These are phyloP conservation scores for Tachysurus vachellii DNA, from an alignment of 2,113 vertebrate species.

Conservation along the genomic window DNA sequence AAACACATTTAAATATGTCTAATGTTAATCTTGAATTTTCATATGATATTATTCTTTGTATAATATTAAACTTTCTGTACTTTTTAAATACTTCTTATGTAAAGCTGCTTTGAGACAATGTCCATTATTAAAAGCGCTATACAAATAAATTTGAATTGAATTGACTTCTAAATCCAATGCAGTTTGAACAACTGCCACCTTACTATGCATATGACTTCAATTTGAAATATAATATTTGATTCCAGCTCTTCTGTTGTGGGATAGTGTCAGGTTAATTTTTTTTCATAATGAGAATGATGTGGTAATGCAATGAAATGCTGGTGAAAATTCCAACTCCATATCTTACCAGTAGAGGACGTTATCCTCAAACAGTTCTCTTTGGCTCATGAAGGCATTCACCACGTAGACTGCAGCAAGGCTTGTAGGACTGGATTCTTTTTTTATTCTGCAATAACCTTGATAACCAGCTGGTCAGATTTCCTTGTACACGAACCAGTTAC, in stretches of 20 bases:
- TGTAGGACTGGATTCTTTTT: neutral
- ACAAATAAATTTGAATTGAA: too few relatives aligned
- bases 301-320: neutral
- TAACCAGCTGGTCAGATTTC: neutral
- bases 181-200: neutral
- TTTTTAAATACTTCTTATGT: too few relatives aligned
- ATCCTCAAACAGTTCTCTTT: slow-evolving; percentile 37
- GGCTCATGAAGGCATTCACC: neutral
- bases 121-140: too few relatives aligned
- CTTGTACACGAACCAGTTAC: too few relatives aligned
- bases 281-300: neutral
- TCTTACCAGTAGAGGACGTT: slow-evolving; percentile 42
- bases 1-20: too few relatives aligned
- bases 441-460: neutral
- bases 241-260: neutral
- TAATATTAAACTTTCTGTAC: too few relatives aligned
- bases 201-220: neutral
- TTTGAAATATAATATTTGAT: neutral
- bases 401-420: neutral
- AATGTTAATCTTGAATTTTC: too few relatives aligned
- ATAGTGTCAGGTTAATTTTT: neutral
- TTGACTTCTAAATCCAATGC: neutral
- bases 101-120: too few relatives aligned
- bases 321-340: neutral
- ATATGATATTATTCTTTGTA: too few relatives aligned